Evolutionary conservation across 1,140 invertebrate species (phyloP).

Genomic region (Caenorhabditis brenneri): DNA sequence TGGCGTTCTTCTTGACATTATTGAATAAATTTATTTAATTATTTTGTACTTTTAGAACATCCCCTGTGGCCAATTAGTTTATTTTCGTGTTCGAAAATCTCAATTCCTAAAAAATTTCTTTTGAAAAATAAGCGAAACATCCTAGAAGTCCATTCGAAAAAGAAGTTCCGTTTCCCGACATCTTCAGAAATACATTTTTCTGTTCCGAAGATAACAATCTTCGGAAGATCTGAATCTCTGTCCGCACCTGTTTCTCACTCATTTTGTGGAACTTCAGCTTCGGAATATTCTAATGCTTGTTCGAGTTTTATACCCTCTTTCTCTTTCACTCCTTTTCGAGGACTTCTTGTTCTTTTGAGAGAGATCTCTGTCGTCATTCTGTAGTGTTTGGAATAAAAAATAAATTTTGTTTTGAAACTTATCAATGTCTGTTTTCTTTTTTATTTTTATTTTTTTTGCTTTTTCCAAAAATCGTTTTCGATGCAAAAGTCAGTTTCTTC

Average conservation of each 20-base stretch:
- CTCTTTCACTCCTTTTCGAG: too few relatives aligned
- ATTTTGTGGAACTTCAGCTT: neutral
- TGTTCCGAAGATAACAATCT: neutral
- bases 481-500: neutral
- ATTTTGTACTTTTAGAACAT: neutral
- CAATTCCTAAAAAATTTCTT: too few relatives aligned
- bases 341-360: neutral
- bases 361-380: too few relatives aligned
- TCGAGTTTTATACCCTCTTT: neutral
- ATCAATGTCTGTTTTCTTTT: too few relatives aligned
- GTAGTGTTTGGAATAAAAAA: too few relatives aligned
- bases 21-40: neutral
- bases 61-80: too few relatives aligned
- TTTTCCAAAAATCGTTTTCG: neutral
- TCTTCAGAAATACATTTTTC: neutral
- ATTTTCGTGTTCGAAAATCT: too few relatives aligned
- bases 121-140: neutral
- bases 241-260: conserved; percentile 14
- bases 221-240: conserved; percentile 1
- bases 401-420: too few relatives aligned
- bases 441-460: neutral
- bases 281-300: neutral
- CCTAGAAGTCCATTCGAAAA: neutral
- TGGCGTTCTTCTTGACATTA: neutral
- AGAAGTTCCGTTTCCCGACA: neutral